A percentile compares a stretch with the other conserved stretches of the same genome.
Conservation (phyloP, 2,113 vertebrate species). For the Mormyrus iriodes region DNA sequence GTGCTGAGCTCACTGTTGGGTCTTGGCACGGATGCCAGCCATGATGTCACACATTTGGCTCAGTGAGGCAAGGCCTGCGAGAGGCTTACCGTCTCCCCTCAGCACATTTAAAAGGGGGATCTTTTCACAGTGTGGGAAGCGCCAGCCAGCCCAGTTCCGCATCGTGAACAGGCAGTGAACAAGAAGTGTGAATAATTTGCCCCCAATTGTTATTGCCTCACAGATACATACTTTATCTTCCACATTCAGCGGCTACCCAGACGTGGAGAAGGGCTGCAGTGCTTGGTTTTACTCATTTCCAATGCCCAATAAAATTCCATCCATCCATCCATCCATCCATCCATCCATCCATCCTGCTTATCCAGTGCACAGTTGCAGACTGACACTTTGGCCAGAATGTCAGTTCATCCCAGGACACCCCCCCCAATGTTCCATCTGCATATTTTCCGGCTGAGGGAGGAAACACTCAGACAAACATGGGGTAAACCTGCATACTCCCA, state of each 20-base stretch:
- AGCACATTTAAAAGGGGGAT: not conserved
- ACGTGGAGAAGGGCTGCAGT: not conserved
- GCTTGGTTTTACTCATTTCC: not conserved
- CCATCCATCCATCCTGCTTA: not conserved
- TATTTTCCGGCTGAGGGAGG: not conserved
- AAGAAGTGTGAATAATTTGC: not conserved
- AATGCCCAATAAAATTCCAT: not conserved
- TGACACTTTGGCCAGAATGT: not conserved
- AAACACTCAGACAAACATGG: not conserved
- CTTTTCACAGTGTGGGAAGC: not conserved
- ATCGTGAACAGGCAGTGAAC: not conserved
- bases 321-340: not conserved
- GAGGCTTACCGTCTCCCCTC: not conserved
- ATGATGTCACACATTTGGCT: constrained; percentile 4
- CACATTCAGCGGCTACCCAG: not conserved
- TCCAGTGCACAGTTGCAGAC: not conserved
- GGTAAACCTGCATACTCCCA: not conserved
- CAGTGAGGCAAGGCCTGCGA: not conserved
- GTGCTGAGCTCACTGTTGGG: not conserved
- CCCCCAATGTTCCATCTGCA: not conserved
- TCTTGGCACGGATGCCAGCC: not conserved
- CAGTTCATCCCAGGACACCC: not conserved
- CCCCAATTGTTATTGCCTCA: not conserved
- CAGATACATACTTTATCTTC: not conserved
- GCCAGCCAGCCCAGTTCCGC: not conserved